phyloP scores from a whole-genome alignment of 2,888 invertebrate genomes.

The Tenthredo distinguenda region DNA sequence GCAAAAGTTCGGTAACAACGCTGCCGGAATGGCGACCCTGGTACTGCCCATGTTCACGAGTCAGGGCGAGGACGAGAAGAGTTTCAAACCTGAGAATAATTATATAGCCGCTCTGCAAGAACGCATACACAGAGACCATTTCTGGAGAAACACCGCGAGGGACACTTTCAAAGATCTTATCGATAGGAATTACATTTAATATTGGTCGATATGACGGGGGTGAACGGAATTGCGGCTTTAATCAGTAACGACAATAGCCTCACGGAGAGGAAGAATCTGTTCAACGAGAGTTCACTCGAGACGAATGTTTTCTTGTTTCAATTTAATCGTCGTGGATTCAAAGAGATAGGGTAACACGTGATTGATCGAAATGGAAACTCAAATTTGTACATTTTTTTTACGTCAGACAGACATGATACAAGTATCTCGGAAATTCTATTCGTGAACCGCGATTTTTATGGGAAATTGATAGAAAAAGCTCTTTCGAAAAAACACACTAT shows the following conservation, averaged over 20 bases:
- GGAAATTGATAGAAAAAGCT: too few relatives aligned
- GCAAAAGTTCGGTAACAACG: slow-evolving; percentile 65
- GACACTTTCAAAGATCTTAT: slow-evolving; percentile 61
- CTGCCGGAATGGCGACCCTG: slow-evolving; percentile 64
- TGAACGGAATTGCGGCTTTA: neutral
- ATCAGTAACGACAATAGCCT: neutral
- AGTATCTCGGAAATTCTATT: too few relatives aligned
- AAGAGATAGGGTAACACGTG: too few relatives aligned
- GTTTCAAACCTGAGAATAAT: slow-evolving; percentile 55
- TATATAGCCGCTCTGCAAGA: slow-evolving; percentile 51
- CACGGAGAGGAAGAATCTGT: neutral
- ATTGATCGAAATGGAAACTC: too few relatives aligned
- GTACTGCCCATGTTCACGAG: slow-evolving; percentile 65
- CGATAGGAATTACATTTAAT: slow-evolving; percentile 60
- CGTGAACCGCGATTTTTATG: too few relatives aligned
- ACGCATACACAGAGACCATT: slow-evolving; percentile 57
- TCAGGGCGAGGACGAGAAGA: slow-evolving; percentile 61
- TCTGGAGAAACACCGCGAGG: slow-evolving; percentile 57
- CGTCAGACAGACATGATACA: too few relatives aligned
- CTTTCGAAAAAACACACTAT: too few relatives aligned
- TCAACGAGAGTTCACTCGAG: neutral
- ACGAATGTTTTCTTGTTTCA: neutral
- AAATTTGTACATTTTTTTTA: too few relatives aligned
- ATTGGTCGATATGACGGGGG: neutral
- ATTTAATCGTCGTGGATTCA: too few relatives aligned